phyloP scores from a whole-genome alignment of 2,113 vertebrate species.

The Oreotrochilus melanogaster region DNA sequence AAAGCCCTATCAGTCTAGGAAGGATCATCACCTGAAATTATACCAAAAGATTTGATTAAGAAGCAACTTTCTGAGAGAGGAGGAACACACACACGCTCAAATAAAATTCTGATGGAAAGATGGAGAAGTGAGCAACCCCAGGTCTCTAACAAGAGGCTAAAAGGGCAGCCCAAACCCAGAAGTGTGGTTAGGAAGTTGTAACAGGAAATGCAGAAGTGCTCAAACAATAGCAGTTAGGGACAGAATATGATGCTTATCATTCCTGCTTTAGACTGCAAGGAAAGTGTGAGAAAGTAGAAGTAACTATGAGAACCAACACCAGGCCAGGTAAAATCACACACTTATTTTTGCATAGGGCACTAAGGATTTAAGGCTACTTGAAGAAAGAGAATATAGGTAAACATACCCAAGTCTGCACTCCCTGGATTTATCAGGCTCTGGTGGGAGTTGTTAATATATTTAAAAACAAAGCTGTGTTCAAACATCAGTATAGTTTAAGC shows the following conservation, averaged over 20 bases:
- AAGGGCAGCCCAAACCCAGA: neutral
- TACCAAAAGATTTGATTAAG: neutral
- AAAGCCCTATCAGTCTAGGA: neutral
- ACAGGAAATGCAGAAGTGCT: constrained; percentile 27
- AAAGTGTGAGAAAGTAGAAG: constrained; percentile 14
- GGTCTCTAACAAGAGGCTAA: neutral
- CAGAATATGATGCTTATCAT: neutral
- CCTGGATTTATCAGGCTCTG: neutral
- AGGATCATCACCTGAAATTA: neutral
- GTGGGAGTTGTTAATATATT: neutral
- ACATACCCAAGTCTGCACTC: neutral
- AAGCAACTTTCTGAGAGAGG: neutral
- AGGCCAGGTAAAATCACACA: neutral
- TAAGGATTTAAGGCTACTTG: neutral
- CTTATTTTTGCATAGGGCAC: neutral
- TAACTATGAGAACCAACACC: neutral
- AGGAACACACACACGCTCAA: neutral
- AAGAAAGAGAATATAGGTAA: neutral
- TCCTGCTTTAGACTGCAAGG: neutral
- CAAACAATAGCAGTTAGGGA: neutral
- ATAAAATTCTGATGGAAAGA: neutral
- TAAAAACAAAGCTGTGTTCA: neutral
- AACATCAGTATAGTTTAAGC: neutral
- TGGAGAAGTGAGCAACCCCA: neutral
- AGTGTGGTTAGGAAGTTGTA: neutral